These are phyloP conservation scores for Protaetia brevitarsis DNA, from an alignment of 1,140 invertebrate genomes.

Conservation along the genomic window DNA sequence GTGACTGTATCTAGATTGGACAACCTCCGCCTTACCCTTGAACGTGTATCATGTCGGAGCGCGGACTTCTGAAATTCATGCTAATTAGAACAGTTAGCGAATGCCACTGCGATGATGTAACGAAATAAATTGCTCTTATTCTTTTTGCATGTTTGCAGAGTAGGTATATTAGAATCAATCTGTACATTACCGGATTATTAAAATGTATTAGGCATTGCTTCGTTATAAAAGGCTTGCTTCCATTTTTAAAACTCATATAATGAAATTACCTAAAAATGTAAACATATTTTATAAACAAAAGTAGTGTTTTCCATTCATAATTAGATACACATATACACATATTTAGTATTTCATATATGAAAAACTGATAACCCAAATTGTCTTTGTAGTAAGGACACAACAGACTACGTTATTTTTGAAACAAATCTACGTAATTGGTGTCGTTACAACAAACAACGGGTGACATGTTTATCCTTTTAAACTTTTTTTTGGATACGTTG, in stretches of 20 bases:
- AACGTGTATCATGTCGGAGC: not conserved
- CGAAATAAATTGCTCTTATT: not conserved
- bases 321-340: not conserved
- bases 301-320: not conserved
- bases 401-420: no score
- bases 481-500: not conserved
- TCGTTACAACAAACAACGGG: no score
- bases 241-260: no score
- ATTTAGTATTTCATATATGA: not conserved
- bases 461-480: no score
- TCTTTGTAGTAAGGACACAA: not conserved
- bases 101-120: not conserved
- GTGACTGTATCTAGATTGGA: conserved; percentile 22
- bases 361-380: not conserved
- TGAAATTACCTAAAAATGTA: no score
- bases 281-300: no score
- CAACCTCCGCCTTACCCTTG: not conserved
- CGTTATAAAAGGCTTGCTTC: no score
- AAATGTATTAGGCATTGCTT: no score
- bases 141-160: no score
- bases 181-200: no score
- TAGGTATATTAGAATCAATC: no score
- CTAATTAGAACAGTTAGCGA: conserved; percentile 5
- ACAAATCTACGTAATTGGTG: no score
- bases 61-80: not conserved